Conservation (phyloP, 1,140 invertebrate genomes). For the Trachymyrmex septentrionalis region DNA sequence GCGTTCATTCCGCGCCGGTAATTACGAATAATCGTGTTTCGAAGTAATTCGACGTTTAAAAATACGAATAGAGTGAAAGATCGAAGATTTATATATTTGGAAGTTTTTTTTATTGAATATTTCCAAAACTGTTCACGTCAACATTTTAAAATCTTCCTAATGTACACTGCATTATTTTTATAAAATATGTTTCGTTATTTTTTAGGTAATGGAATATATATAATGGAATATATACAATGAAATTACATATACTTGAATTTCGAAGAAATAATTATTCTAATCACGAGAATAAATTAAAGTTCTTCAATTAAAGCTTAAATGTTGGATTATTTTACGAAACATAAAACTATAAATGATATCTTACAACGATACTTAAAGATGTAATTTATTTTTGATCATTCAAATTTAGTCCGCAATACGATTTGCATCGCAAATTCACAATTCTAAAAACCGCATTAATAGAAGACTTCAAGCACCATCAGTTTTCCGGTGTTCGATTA, state of each 20-base stretch:
- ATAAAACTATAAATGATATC: neutral
- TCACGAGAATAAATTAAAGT: neutral
- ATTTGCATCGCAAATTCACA: neutral
- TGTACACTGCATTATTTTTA: neutral
- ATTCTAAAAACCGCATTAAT: neutral
- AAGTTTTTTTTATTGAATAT: neutral
- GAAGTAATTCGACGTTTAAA: constrained; percentile 44
- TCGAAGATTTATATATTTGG: constrained; percentile 1
- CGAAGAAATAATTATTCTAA: neutral
- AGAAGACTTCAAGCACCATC: neutral
- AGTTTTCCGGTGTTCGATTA: constrained; percentile 40
- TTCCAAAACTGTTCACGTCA: neutral
- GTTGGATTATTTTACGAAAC: neutral
- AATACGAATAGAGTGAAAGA: constrained; percentile 41
- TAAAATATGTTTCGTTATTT: neutral
- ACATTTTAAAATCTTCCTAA: neutral
- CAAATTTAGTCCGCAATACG: neutral
- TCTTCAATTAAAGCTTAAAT: neutral
- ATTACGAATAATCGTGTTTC: constrained; percentile 55
- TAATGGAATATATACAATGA: neutral
- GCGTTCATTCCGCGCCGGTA: constrained; percentile 57
- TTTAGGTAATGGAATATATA: neutral
- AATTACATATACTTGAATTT: neutral
- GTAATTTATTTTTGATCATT: neutral
- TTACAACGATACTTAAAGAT: neutral